Evolutionary conservation across 2,797 vertebrate species (phyloP).

Genomic region (Aratinga solstitialis): DNA sequence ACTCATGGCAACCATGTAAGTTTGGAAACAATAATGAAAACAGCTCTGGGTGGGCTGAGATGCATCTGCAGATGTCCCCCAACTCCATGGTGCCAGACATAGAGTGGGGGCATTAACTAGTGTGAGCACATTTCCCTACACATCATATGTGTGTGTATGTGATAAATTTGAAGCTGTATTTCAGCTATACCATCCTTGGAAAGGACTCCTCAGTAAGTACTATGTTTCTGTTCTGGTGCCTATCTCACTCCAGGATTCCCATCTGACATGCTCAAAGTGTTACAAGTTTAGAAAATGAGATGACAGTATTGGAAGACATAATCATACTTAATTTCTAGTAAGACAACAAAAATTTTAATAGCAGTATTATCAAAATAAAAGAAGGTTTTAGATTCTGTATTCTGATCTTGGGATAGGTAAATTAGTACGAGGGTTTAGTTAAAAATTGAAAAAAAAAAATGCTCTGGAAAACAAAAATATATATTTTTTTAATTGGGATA

Average conservation of each 20-base stretch:
- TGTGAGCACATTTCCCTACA: accelerated
- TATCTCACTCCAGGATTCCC: neutral
- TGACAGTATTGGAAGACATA: neutral
- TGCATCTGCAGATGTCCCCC: neutral
- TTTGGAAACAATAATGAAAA: neutral
- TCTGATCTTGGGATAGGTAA: neutral
- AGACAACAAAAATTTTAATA: neutral
- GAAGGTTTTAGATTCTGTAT: neutral
- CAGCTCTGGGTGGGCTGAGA: neutral
- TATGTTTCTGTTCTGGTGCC: neutral
- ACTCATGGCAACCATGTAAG: neutral
- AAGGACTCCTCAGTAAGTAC: neutral
- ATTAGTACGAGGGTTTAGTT: neutral
- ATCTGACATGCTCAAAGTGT: neutral
- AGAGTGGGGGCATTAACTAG: neutral
- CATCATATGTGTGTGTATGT: accelerated
- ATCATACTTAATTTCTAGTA: neutral
- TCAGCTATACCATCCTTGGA: neutral
- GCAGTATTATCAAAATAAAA: neutral
- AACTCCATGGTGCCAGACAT: accelerated
- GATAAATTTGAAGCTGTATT: neutral
- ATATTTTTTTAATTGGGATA: neutral
- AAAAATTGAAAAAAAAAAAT: neutral
- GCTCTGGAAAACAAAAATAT: accelerated
- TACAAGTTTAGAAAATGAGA: neutral